Base-by-base conservation (phyloP, 1,140 invertebrate genomes). In the Drosophila bocqueti region DNA sequence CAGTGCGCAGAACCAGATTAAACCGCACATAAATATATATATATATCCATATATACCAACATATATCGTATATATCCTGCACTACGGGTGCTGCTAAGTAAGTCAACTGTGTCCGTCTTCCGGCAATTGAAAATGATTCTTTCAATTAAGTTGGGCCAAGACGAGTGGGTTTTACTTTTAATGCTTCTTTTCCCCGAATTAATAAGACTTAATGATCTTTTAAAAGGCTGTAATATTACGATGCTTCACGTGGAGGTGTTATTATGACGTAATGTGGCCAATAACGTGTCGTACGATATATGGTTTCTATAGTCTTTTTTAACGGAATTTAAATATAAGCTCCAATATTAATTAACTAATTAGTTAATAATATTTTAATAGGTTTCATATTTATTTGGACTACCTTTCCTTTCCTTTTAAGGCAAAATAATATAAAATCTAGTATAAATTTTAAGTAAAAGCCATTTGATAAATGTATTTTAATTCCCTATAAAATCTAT, bases 1-100 rank as follows among this genome's bases (percentile, higher is more conserved):
- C 85, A 90, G 71, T 77, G 85, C 85, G 85, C 85, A 90, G 85
- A 90, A 90, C 85, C 79, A 89, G 84, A 89, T 89, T 90, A 89
- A 81, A 79, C 77, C 81, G 67, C 84, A 69, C 61, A 65, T 16
- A 55, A 9, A 50, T 18, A 46, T 26, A 31, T 3, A 31, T 3
- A 62, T 26, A 50, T 31, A 69, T 26, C 31, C 31, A n/a, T 36
- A 31, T 24, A 50, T 50, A 24, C n/a, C 11, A 24, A 24, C 18
- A 26, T 57, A 54, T 46, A 38, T 54, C 29, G 24, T 13, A n/a
- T 31, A 71, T 46, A 59, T 72, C 45, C 66, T 18, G 59, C 29
- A 38, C 31, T 15, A 52, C 42, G 60, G 64, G 55, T 68, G 55
- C 40, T 47, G 34, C 29, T 61, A 74, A 52, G 49, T 45, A 55